A percentile compares a stretch with the other conserved stretches of the same genome.
Conservation (phyloP, 2,888 invertebrate genomes). For the Cynaeus angustus region DNA sequence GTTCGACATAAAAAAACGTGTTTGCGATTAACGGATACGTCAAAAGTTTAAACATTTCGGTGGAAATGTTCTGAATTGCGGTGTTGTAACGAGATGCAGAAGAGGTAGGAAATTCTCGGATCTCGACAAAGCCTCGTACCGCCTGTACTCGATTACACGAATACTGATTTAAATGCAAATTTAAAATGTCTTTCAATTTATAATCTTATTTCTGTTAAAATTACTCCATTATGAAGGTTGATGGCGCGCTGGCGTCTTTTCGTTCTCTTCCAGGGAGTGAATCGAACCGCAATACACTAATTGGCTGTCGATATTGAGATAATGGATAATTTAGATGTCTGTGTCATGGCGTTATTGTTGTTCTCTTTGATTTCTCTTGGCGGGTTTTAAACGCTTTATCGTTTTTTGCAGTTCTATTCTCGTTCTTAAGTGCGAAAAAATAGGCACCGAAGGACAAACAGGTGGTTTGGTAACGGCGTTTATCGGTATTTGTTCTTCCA, state of each 20-base stretch:
- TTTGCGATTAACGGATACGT: slow-evolving; percentile 21
- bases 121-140: slow-evolving; percentile 55
- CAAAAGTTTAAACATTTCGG: slow-evolving; percentile 42
- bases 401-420: no score
- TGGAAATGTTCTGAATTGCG: slow-evolving; percentile 40
- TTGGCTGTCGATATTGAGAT: slow-evolving; percentile 57
- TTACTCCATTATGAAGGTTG: slow-evolving; percentile 69
- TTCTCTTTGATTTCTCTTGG: slow-evolving; percentile 32
- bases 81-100: slow-evolving; percentile 50
- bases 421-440: no score
- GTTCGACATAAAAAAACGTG: neutral
- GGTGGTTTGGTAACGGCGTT: no score
- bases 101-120: slow-evolving; percentile 42
- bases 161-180: slow-evolving; percentile 71
- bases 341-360: slow-evolving; percentile 41
- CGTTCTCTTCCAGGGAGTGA: slow-evolving; percentile 53
- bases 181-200: slow-evolving; percentile 72
- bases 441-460: no score
- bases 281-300: slow-evolving; percentile 64
- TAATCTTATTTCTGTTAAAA: slow-evolving; percentile 72
- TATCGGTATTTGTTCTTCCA: no score
- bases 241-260: slow-evolving; percentile 59
- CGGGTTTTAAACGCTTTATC: no score
- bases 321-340: slow-evolving; percentile 59
- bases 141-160: slow-evolving; percentile 68